Evolutionary conservation across 1,140 invertebrate species (phyloP).

Genomic region (Lutraria rhynchaena): DNA sequence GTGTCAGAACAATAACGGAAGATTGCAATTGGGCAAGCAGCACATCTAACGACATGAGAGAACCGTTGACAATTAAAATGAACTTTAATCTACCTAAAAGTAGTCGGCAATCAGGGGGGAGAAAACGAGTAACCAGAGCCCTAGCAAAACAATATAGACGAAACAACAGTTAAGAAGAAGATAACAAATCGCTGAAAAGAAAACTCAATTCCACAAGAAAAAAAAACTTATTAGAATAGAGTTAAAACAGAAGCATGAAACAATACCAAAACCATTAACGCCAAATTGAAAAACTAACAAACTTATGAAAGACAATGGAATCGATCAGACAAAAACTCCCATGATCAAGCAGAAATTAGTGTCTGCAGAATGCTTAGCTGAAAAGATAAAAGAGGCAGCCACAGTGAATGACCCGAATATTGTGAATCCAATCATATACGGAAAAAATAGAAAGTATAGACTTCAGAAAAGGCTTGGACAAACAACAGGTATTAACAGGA

Average conservation of each 20-base stretch:
- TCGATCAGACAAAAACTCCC: neutral
- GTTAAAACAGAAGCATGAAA: neutral
- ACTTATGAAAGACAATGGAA: neutral
- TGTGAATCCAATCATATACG: conserved; percentile 13
- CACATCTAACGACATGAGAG: too few relatives aligned
- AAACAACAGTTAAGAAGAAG: conserved; percentile 20
- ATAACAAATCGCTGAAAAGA: too few relatives aligned
- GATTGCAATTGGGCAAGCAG: too few relatives aligned
- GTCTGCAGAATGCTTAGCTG: conserved; percentile 36
- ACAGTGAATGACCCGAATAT: neutral
- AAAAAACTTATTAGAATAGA: neutral
- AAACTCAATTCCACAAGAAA: too few relatives aligned
- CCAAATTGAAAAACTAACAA: conserved; percentile 25
- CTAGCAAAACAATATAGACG: conserved; percentile 24
- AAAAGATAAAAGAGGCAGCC: conserved; percentile 30
- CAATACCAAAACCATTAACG: conserved; percentile 8
- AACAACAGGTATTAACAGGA: neutral
- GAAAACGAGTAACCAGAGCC: conserved; percentile 13
- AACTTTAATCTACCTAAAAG: too few relatives aligned
- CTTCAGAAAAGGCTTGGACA: conserved; percentile 2
- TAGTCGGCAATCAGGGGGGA: neutral
- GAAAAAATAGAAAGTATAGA: conserved; percentile 38
- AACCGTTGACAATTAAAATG: too few relatives aligned
- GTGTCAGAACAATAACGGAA: too few relatives aligned
- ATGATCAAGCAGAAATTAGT: conserved; percentile 17